phyloP scores from a whole-genome alignment of 2,888 invertebrate genomes.

The Liopterus haemorrhoidalis region DNA sequence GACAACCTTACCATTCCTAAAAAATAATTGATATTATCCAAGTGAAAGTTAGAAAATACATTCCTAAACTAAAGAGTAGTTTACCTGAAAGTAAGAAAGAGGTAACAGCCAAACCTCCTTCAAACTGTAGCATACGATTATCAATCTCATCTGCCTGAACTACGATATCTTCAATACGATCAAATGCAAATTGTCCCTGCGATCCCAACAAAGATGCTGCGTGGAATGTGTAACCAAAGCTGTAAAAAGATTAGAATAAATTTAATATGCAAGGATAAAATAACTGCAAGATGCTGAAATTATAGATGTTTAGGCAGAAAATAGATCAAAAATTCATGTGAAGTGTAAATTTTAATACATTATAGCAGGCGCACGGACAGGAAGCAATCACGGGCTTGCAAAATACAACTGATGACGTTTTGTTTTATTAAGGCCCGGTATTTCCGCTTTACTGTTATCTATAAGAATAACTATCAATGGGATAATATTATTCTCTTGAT shows the following conservation, averaged over 20 bases:
- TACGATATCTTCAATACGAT: conserved; percentile 85
- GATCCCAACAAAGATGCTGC: conserved; percentile 70
- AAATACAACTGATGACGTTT: too few species aligned
- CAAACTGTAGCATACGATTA: conserved; percentile 81
- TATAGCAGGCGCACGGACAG: too few species aligned
- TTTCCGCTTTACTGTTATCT: too few species aligned
- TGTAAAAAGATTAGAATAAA: conserved; percentile 43
- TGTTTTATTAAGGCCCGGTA: too few species aligned
- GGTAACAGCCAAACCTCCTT: conserved; percentile 80
- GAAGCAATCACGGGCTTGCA: too few species aligned
- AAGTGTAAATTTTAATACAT: too few species aligned
- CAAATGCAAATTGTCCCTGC: conserved; percentile 60
- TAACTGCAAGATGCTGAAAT: too few species aligned
- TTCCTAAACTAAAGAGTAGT: conserved; percentile 21
- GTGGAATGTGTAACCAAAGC: conserved; percentile 78
- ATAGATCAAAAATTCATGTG: too few species aligned
- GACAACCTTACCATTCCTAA: conserved; percentile 58
- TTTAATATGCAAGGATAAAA: conserved; percentile 7
- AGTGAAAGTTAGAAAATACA: conserved; percentile 6
- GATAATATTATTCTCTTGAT: too few species aligned
- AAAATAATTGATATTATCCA: neutral
- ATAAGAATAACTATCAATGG: too few species aligned
- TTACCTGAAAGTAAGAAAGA: conserved; percentile 57
- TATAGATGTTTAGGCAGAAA: too few species aligned
- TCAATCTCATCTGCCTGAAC: conserved; percentile 95